phyloP scores from a whole-genome alignment of 2,797 vertebrate genomes.

The Picus viridis region DNA sequence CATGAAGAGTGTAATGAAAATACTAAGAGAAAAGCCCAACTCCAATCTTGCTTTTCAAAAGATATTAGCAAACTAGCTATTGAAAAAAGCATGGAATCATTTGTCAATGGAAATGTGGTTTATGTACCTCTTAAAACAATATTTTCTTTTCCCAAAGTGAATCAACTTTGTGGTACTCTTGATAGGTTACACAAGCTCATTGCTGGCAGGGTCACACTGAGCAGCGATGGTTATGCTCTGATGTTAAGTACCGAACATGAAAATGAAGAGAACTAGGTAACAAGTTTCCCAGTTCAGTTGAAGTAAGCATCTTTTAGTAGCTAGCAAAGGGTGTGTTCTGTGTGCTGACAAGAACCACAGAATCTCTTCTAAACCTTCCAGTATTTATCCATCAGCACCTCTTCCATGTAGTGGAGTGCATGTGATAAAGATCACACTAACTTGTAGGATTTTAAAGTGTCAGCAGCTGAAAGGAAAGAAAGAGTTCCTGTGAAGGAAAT shows the following conservation, averaged over 20 bases:
- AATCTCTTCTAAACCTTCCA: not conserved
- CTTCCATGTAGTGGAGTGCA: not conserved
- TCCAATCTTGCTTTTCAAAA: not conserved
- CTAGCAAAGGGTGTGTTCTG: not conserved
- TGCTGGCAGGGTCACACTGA: slow-evolving; percentile 77
- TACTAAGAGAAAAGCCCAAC: not conserved
- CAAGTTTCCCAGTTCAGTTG: not conserved
- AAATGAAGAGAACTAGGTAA: not conserved
- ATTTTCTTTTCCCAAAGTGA: slow-evolving; percentile 83
- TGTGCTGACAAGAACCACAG: not conserved
- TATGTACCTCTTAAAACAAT: slow-evolving; percentile 84
- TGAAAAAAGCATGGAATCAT: slow-evolving; percentile 55
- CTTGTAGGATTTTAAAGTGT: not conserved
- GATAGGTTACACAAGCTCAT: slow-evolving; percentile 78
- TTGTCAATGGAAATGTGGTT: slow-evolving; percentile 69
- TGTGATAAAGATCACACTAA: not conserved
- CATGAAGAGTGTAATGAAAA: not conserved
- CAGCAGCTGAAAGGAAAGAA: not conserved
- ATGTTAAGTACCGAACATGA: slow-evolving; percentile 63
- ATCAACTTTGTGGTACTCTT: slow-evolving; percentile 79
- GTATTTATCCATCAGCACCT: not conserved
- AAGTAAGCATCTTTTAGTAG: not conserved
- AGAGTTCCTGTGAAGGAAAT: not conserved
- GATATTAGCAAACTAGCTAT: slow-evolving; percentile 6
- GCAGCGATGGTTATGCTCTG: slow-evolving; percentile 79